Percentiles rank a stretch among this genome's conserved stretches.
Evolutionary conservation across 2,797 vertebrate species (phyloP).

Genomic region (Lacerta viridis): DNA sequence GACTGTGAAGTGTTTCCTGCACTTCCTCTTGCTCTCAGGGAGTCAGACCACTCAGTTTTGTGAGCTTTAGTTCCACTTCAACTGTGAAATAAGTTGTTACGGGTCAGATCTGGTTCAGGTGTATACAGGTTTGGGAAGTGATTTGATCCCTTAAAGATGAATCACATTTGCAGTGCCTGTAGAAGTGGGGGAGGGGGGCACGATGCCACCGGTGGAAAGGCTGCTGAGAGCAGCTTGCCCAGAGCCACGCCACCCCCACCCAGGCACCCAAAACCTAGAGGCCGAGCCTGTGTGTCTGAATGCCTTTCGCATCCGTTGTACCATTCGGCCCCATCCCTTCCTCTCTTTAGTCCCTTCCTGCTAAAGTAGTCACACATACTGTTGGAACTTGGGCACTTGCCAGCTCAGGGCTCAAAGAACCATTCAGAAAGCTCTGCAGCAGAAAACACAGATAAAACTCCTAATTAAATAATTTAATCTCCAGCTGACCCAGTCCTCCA

Average conservation of each 20-base stretch:
- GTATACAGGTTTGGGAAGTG: no score
- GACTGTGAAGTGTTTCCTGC: no score
- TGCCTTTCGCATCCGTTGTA: neutral
- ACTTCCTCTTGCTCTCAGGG: no score
- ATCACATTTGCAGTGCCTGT: no score
- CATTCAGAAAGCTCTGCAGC: conserved; percentile 10
- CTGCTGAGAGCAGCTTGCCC: no score
- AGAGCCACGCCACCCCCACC: neutral
- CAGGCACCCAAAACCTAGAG: neutral
- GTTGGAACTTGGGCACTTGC: conserved; percentile 43
- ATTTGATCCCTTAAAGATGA: no score
- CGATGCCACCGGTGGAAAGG: no score
- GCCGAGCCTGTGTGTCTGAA: neutral
- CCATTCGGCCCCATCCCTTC: neutral
- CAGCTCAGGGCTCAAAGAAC: conserved; percentile 51
- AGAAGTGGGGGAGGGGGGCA: no score
- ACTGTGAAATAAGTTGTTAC: no score
- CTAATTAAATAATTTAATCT: conserved; percentile 55
- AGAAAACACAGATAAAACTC: conserved; percentile 42
- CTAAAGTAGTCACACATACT: conserved; percentile 24
- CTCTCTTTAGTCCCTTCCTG: conserved; percentile 10
- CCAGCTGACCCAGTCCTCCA: conserved; percentile 41
- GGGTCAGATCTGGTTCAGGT: no score
- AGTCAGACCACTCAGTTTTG: no score
- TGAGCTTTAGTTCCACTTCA: no score